These are phyloP conservation scores for Xestia ashworthii DNA, from an alignment of 2,888 invertebrate species.

Conservation along the genomic window DNA sequence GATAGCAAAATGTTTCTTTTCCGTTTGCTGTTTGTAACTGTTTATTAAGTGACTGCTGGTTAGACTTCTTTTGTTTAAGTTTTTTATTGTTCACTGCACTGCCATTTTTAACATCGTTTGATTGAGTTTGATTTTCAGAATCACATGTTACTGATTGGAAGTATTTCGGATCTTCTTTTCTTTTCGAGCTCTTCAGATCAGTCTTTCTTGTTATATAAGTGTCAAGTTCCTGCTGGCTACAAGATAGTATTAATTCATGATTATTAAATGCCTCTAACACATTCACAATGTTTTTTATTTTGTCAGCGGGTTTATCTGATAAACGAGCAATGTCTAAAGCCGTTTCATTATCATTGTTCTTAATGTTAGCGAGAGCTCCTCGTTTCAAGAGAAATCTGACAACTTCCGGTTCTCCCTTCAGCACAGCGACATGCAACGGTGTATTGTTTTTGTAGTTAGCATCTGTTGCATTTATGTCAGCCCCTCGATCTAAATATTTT, in stretches of 20 bases:
- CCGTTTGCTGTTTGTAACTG: background rate
- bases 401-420: conserved; percentile 56
- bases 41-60: conserved; percentile 9
- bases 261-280: conserved; percentile 18
- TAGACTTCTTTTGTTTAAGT: background rate
- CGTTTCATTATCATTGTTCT: conserved; percentile 59
- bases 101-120: background rate
- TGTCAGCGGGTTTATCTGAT: conserved; percentile 43
- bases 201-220: background rate
- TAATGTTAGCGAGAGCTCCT: conserved; percentile 50
- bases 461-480: conserved; percentile 66
- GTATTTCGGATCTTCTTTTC: background rate
- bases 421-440: conserved; percentile 64
- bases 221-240: background rate
- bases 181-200: background rate
- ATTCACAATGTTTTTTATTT: conserved; percentile 19
- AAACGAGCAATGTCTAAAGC: conserved; percentile 58
- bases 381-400: conserved; percentile 55
- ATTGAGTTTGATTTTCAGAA: background rate
- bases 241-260: background rate
- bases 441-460: conserved; percentile 62
- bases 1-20: conserved; percentile 23
- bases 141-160: background rate
- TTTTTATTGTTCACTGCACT: background rate
- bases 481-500: conserved; percentile 58